Conservation (phyloP, 2,113 vertebrate genomes). For the Corythornis madagascariensis region DNA sequence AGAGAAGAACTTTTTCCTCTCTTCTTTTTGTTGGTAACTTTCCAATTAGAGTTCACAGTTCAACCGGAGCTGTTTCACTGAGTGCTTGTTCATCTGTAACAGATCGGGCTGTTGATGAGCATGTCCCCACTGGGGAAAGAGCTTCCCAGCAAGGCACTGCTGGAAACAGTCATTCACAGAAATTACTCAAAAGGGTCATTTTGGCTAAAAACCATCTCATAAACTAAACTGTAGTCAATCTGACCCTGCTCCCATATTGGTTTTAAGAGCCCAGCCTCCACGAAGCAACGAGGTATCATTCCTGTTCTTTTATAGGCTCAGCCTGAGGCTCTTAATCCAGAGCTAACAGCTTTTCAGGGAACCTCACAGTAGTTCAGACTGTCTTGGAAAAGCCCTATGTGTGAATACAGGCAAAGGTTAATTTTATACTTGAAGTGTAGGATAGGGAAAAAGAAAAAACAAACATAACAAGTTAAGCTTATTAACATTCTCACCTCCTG, state of each 20-base stretch:
- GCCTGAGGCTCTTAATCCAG: background rate
- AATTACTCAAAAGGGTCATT: background rate
- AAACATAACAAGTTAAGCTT: background rate
- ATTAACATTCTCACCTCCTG: background rate
- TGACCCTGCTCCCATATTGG: background rate
- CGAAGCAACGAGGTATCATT: background rate
- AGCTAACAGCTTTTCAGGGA: background rate
- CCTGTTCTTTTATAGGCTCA: background rate
- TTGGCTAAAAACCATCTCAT: background rate
- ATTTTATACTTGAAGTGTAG: background rate
- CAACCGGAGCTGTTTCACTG: background rate
- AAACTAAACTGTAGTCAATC: background rate
- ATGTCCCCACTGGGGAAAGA: background rate
- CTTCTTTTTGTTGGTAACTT: background rate
- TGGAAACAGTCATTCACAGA: background rate
- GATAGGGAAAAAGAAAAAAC: background rate
- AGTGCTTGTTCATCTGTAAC: constrained; percentile 6
- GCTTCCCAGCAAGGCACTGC: constrained; percentile 28
- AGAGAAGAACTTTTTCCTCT: background rate
- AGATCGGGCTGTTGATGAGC: background rate
- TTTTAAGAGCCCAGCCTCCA: background rate
- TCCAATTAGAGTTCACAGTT: background rate
- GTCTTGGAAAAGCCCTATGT: background rate
- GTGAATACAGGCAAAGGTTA: background rate
- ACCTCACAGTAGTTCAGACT: background rate